phyloP scores from a whole-genome alignment of 1,140 invertebrate species.

The Cotesia chilonis region DNA sequence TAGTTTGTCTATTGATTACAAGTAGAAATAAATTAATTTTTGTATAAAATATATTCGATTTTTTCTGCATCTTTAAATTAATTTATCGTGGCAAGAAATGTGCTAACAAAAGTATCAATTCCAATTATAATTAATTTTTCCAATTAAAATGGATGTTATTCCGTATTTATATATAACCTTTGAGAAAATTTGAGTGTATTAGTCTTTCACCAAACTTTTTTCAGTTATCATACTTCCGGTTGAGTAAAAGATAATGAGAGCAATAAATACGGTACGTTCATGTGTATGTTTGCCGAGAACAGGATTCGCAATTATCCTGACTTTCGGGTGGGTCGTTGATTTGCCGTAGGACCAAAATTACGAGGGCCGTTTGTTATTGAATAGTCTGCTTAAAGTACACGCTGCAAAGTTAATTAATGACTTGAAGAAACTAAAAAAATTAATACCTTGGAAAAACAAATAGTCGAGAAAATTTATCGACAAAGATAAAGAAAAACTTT shows the following conservation, averaged over 20 bases:
- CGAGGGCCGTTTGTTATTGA: conserved; percentile 31
- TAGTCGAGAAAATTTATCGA: conserved; percentile 44
- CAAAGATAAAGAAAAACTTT: conserved; percentile 25
- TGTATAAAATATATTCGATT: too few species aligned
- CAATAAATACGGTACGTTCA: conserved; percentile 28
- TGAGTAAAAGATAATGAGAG: conserved; percentile 13
- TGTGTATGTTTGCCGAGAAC: conserved; percentile 13
- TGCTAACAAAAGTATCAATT: too few species aligned
- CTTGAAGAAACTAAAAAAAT: conserved; percentile 31
- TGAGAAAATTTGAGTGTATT: too few species aligned
- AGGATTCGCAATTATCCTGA: conserved; percentile 34
- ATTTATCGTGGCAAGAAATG: too few species aligned
- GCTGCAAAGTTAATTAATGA: conserved; percentile 28
- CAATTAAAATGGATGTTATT: too few species aligned
- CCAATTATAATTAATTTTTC: too few species aligned
- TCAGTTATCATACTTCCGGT: too few species aligned
- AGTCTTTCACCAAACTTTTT: too few species aligned
- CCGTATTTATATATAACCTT: too few species aligned
- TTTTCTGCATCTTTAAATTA: too few species aligned
- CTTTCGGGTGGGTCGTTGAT: conserved; percentile 34
- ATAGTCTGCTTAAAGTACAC: conserved; percentile 18
- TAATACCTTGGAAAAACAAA: conserved; percentile 43
- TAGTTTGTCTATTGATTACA: too few species aligned
- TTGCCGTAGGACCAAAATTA: conserved; percentile 29
- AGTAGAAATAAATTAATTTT: too few species aligned